phyloP scores from a whole-genome alignment of 2,797 vertebrate genomes.

The Scarus forsteni region DNA sequence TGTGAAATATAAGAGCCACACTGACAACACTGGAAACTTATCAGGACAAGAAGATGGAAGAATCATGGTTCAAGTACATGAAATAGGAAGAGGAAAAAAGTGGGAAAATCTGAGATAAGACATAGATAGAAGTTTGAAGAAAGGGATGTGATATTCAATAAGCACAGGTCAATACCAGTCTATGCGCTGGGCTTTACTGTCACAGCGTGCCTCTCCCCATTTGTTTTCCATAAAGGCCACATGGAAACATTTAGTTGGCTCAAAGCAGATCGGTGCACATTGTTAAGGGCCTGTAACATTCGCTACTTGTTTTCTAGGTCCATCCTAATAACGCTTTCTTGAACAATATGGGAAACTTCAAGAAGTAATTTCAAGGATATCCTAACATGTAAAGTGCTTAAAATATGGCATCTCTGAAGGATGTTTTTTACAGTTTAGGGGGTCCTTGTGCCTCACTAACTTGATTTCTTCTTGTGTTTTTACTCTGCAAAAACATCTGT shows the following conservation, averaged over 20 bases:
- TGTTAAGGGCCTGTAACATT: constrained; percentile 82
- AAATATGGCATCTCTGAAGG: constrained; percentile 35
- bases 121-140: constrained; percentile 52
- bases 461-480: constrained; percentile 35
- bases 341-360: constrained; percentile 50
- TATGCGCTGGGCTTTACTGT: constrained; percentile 79
- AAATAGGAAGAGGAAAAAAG: constrained; percentile 29
- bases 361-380: constrained; percentile 35
- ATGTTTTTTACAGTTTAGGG: constrained; percentile 42
- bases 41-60: constrained; percentile 52
- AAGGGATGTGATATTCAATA: constrained; percentile 81
- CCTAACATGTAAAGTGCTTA: constrained; percentile 12
- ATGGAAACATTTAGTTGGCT: constrained; percentile 91
- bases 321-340: constrained; percentile 68
- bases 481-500: constrained; percentile 56
- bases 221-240: constrained; percentile 95
- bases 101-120: constrained; percentile 29
- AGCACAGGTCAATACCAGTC: constrained; percentile 80
- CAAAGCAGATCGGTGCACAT: constrained; percentile 80
- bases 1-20: background rate
- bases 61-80: constrained; percentile 1
- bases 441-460: constrained; percentile 41
- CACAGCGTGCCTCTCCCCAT: constrained; percentile 87
- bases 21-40: constrained; percentile 78
- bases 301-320: constrained; percentile 88